Evolutionary conservation across 2,888 invertebrate species (phyloP).

Genomic region (Bibio marci): DNA sequence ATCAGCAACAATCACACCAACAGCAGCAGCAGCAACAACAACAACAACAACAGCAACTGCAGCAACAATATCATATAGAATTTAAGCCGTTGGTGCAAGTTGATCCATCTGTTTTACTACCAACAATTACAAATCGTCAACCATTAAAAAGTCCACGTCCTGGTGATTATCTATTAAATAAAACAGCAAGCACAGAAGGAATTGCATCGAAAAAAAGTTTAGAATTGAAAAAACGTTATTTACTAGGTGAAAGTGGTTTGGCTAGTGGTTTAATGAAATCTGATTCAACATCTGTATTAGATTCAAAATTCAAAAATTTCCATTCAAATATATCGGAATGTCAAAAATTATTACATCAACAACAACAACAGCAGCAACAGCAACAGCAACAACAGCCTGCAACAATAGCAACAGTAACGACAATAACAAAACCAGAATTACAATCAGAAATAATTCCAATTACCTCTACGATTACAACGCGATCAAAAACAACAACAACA

Average conservation of each 20-base stretch:
- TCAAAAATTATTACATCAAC: slow-evolving; percentile 73
- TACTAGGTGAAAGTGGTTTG: slow-evolving; percentile 51
- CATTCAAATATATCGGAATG: slow-evolving; percentile 75
- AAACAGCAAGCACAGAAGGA: slow-evolving; percentile 73
- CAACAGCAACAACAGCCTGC: slow-evolving; percentile 9
- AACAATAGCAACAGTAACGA: too few relatives aligned
- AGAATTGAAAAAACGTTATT: slow-evolving; percentile 70
- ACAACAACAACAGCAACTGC: slow-evolving; percentile 16
- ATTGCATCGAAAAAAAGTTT: slow-evolving; percentile 74
- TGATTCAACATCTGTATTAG: slow-evolving; percentile 66
- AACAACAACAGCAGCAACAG: slow-evolving; percentile 31
- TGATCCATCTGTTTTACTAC: slow-evolving; percentile 22
- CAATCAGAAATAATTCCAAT: too few relatives aligned
- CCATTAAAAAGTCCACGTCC: slow-evolving; percentile 39
- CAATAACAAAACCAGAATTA: slow-evolving; percentile 22
- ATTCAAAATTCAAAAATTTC: slow-evolving; percentile 69
- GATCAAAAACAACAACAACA: too few relatives aligned
- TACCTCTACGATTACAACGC: too few relatives aligned
- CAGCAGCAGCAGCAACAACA: slow-evolving; percentile 14
- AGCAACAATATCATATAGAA: slow-evolving; percentile 19
- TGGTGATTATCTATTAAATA: slow-evolving; percentile 61
- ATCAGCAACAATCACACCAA: slow-evolving; percentile 14
- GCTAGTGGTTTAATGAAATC: slow-evolving; percentile 61
- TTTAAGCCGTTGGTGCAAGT: slow-evolving; percentile 30
- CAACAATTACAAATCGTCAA: slow-evolving; percentile 17